These are phyloP conservation scores for Falco punctatus DNA, from an alignment of 2,113 vertebrate species.

Conservation along the genomic window DNA sequence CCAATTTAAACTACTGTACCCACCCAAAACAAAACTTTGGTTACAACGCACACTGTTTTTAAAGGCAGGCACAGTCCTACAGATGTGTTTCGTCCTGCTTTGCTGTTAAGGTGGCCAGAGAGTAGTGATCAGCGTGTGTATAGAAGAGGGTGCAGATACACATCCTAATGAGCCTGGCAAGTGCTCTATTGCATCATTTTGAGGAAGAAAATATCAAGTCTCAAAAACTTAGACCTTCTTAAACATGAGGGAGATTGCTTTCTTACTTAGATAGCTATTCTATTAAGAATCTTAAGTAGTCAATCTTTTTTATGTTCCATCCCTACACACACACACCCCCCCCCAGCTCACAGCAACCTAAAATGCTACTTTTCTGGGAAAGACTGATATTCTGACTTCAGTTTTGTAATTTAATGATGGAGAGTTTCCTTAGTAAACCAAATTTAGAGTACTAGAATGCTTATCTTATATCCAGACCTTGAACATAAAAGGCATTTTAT, in stretches of 20 bases:
- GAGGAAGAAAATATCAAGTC: background rate
- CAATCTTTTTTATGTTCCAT: background rate
- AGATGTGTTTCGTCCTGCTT: background rate
- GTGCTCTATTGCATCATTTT: conserved; percentile 7
- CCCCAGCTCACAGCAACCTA: conserved; percentile 40
- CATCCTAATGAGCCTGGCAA: conserved; percentile 9
- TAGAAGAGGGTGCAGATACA: background rate
- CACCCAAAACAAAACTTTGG: background rate
- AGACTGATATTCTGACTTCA: conserved; percentile 80
- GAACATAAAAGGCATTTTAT: conserved; percentile 91
- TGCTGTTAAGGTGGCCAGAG: background rate
- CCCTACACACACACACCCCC: background rate
- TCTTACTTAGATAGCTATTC: conserved; percentile 51
- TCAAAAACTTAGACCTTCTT: conserved; percentile 20
- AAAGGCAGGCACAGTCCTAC: background rate
- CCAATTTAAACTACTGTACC: background rate
- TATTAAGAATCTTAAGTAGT: conserved; percentile 43
- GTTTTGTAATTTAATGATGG: conserved; percentile 87
- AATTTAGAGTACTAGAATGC: conserved; percentile 91
- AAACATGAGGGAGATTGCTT: conserved; percentile 41
- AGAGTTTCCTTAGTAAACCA: conserved; percentile 87
- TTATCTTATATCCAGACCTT: conserved; percentile 90
- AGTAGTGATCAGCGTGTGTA: background rate
- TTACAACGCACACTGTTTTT: background rate
- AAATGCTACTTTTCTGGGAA: conserved; percentile 80